These are phyloP conservation scores for Beris morrisii DNA, from an alignment of 2,888 invertebrate genomes.

Conservation along the genomic window DNA sequence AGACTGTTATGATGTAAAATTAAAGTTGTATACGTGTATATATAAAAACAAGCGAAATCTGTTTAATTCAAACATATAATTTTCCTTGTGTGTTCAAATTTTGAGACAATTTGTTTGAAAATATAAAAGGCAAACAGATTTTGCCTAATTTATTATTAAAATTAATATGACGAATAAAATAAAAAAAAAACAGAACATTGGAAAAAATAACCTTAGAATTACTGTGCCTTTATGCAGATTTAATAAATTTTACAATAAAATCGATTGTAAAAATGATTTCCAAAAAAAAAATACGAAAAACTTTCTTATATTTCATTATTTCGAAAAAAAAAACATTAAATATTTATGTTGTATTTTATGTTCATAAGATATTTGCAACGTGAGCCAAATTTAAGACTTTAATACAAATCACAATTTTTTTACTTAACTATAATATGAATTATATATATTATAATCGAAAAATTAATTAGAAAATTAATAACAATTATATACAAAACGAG, in stretches of 20 bases:
- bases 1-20: too few species aligned
- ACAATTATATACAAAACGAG: neutral
- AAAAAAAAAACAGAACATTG: conserved; percentile 3
- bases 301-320: too few species aligned
- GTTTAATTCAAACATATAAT: too few species aligned
- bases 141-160: conserved; percentile 2
- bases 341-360: too few species aligned
- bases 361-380: conserved; percentile 10
- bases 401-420: conserved; percentile 21
- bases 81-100: conserved; percentile 29
- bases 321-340: neutral
- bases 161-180: neutral
- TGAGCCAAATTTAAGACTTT: conserved; percentile 22
- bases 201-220: conserved; percentile 14
- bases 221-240: conserved; percentile 29
- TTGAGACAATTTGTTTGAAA: conserved; percentile 7
- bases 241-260: conserved; percentile 16
- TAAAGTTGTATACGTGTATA: too few species aligned
- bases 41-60: too few species aligned
- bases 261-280: neutral
- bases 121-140: neutral
- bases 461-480: conserved; percentile 22
- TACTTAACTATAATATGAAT: conserved; percentile 7
- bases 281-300: too few species aligned
- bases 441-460: conserved; percentile 8